Base-by-base conservation (phyloP, 2,797 vertebrate genomes). In the Simalia tracyae region DNA sequence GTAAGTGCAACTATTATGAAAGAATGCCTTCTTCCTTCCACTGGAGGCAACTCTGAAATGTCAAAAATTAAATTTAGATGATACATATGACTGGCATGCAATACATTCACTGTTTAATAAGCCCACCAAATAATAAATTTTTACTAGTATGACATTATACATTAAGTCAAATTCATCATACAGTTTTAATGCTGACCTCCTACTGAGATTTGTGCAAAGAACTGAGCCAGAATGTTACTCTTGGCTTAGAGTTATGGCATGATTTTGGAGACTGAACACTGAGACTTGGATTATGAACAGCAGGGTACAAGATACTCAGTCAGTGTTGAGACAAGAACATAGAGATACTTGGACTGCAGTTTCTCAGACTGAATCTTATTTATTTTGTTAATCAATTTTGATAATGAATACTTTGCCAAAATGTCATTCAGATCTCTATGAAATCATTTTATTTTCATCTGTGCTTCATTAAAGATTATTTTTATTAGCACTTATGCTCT, bases 341-440 rank as follows among this genome's bases (percentile, higher is more conserved):
- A 92, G 17, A 94, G 89, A 93, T 72, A 85, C 1, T 92, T 92
- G 91, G 91, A 89, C 50, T 90, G 81, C 88, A 89, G 81, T 90
- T 92, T 93, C 81, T 90, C 93, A 96, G 92, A 56, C 94, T 88
- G 89, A 60, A 89, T 90, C 85, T 87, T 93, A 91, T 94, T 96
- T 95, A 94, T 96, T 96, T 96, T 94, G 50, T 94, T 93, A 95
- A 95, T 95, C 92, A 92, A 28, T 88, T 87, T 90, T 94, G 93
- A 93, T 93, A 95, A 91, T 59, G 90, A 95, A 95, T 93, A 63
- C n/a, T 56, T 93, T 95, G 90, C 66, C 91, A 94, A 94, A 92
- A 95, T 92, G 89, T 76, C 15, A 81, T 90, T 95, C 91, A 90
- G 68, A 61, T 94, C 86, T 93, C 85, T 50, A 76, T 93, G 66